phyloP scores from a whole-genome alignment of 2,888 invertebrate genomes.

The Cerastis leucographa region DNA sequence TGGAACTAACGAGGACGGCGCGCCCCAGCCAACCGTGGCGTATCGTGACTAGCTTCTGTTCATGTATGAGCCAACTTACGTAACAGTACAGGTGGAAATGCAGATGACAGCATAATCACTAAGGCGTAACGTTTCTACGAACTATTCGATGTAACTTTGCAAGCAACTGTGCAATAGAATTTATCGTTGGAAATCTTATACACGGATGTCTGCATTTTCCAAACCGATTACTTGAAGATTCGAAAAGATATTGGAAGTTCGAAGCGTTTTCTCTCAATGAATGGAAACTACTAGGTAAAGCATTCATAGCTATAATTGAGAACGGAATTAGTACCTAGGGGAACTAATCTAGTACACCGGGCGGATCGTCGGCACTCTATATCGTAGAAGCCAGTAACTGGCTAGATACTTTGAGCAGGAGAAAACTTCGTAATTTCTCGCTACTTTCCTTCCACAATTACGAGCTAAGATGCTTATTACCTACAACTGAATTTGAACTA shows the following conservation, averaged over 20 bases:
- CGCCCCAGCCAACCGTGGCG: constrained; percentile 76
- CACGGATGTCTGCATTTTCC: constrained; percentile 7
- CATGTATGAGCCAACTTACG: constrained; percentile 64
- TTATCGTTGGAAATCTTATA: constrained; percentile 16
- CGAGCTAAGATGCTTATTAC: constrained; percentile 5
- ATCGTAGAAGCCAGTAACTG: constrained; percentile 19
- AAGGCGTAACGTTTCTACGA: constrained; percentile 47
- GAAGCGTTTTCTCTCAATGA: constrained; percentile 44
- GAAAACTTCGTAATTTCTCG: constrained; percentile 30
- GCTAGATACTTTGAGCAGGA: constrained; percentile 20
- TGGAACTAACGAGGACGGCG: constrained; percentile 80
- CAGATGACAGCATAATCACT: constrained; percentile 58
- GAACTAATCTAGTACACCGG: constrained; percentile 69
- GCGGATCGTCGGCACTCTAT: constrained; percentile 25
- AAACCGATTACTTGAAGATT: constrained; percentile 16
- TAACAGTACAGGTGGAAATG: constrained; percentile 65
- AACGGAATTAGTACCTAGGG: constrained; percentile 70
- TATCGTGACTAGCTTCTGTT: constrained; percentile 79
- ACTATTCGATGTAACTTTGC: constrained; percentile 27
- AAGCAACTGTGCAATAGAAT: constrained; percentile 32
- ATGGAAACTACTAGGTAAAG: constrained; percentile 52
- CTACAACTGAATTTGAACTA: background rate
- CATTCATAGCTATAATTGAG: constrained; percentile 73
- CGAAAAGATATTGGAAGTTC: constrained; percentile 16
- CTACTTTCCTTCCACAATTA: constrained; percentile 31